These are phyloP conservation scores for Sphecodes monilicornis DNA, from an alignment of 2,888 invertebrate species.

Conservation along the genomic window DNA sequence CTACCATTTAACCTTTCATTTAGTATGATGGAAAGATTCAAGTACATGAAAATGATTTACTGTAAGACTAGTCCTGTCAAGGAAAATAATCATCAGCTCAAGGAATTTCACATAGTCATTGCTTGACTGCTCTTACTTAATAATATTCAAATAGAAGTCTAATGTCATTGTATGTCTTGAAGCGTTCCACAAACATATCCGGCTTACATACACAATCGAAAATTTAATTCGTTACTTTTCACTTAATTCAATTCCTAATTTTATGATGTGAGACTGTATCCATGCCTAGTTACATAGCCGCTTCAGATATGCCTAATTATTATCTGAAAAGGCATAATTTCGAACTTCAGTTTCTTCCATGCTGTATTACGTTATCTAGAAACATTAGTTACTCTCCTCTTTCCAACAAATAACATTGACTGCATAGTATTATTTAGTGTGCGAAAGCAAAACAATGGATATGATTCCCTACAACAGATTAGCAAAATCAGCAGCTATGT, in stretches of 20 bases:
- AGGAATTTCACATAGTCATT: too few species aligned
- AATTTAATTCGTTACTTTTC: too few species aligned
- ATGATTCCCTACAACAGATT: background rate
- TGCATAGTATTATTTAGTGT: background rate
- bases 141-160: too few species aligned
- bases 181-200: too few species aligned
- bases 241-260: background rate
- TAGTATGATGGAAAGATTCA: too few species aligned
- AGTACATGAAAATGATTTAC: too few species aligned
- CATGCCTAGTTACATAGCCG: background rate
- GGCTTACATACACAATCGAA: too few species aligned
- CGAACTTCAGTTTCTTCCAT: background rate
- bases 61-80: too few species aligned
- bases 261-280: background rate
- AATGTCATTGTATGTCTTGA: too few species aligned
- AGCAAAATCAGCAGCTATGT: constrained; percentile 7
- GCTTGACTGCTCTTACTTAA: too few species aligned
- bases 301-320: background rate
- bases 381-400: background rate
- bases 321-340: background rate
- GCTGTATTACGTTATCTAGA: background rate
- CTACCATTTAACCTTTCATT: too few species aligned
- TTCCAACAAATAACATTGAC: background rate
- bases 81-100: too few species aligned
- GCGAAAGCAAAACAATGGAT: constrained; percentile 8